Evolutionary conservation across 2,888 invertebrate species (phyloP), one percentile per base, ranked within the genome.

Genomic region (Rhamnusium bicolor): DNA sequence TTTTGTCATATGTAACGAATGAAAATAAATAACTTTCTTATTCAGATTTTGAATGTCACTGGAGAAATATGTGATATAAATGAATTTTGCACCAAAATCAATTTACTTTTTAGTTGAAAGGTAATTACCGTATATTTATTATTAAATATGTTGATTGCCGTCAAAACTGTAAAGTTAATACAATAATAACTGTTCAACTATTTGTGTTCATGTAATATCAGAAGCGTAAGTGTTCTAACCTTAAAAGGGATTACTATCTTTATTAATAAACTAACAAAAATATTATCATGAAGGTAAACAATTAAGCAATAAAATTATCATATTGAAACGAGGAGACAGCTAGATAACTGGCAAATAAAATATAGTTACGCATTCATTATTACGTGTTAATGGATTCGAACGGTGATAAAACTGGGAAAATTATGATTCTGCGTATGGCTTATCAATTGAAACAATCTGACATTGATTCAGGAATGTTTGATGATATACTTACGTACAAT

Each of bases 321-420:
- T 40, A 40, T n/a, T 40, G 40, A n/a, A 40, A 4, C n/a, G n/a
- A 40, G n/a, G 40, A 40, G 40, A 40, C 40, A 40, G 40, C 40
- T 40, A 40, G 40, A 40, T 40, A 40, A 40, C 40, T n/a, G 40
- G 3, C 40, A 12, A 40, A 40, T 40, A 40, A 40, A 40, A 40
- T 40, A 40, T 40, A 40, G 40, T 40, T 40, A 40, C 40, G 12
- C 21, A 18, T 58, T 29, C 32, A 32, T 58, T 58, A 58, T 58
- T 58, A 32, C 32, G 16, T 58, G 32, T 58, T 32, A 58, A 21
- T 10, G 58, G 18, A 58, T 32, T 58, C 29, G 32, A 58, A 29
- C 18, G 32, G 12, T 32, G 58, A 58, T 58, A 58, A 58, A 58
- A 58, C 24, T 32, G 29, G 29, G 58, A 18, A 16, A 18, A 58